phyloP scores from a whole-genome alignment of 2,113 vertebrate genomes.

The Takifugu bimaculatus region DNA sequence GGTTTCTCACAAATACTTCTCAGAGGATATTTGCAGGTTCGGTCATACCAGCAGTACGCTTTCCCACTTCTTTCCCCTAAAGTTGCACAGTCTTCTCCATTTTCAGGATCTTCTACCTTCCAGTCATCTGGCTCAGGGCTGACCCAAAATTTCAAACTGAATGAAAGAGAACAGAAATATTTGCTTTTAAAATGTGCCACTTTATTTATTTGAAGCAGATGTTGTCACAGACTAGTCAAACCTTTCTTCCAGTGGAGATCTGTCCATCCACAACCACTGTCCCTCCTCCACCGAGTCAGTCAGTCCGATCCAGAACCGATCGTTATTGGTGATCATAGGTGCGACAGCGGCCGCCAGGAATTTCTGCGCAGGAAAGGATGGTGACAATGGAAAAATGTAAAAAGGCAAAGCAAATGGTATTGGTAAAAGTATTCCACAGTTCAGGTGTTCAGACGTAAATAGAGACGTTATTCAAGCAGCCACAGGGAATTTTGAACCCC shows the following conservation, averaged over 20 bases:
- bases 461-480: too few relatives aligned
- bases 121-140: rapidly evolving
- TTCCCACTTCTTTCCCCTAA: slow-evolving; percentile 2
- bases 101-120: rapidly evolving
- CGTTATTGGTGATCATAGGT: rapidly evolving
- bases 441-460: too few relatives aligned
- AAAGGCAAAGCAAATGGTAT: rapidly evolving
- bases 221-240: background rate
- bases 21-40: rapidly evolving
- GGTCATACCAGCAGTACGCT: background rate
- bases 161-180: background rate
- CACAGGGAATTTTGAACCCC: too few relatives aligned
- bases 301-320: slow-evolving; percentile 62
- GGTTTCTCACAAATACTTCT: slow-evolving; percentile 49
- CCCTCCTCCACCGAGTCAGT: slow-evolving; percentile 15
- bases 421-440: background rate
- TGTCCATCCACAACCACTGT: slow-evolving; percentile 51
- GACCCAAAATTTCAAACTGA: slow-evolving; percentile 12
- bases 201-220: background rate
- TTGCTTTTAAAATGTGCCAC: background rate
- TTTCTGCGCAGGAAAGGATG: background rate
- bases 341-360: background rate
- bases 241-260: slow-evolving; percentile 12
- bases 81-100: slow-evolving; percentile 50
- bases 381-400: background rate